A percentile compares a stretch with the other conserved stretches of the same genome.
phyloP scores from a whole-genome alignment of 1,140 invertebrate genomes.

The Adelges cooleyi region DNA sequence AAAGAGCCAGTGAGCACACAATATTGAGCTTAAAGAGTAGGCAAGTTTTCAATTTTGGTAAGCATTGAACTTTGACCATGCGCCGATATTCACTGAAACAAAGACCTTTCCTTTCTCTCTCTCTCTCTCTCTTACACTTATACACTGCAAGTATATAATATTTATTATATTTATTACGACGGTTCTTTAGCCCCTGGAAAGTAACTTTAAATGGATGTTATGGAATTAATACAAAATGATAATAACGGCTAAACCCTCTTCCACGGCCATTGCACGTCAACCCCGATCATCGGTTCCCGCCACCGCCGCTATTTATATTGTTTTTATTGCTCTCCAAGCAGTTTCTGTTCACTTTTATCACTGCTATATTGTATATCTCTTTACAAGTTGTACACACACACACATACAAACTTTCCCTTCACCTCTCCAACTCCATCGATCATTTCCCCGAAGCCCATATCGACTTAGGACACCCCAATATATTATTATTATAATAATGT shows the following conservation, averaged over 20 bases:
- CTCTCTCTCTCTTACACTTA: too few relatives aligned
- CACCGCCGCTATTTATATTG: slow-evolving; percentile 16
- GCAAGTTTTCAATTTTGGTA: too few relatives aligned
- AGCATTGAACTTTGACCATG: too few relatives aligned
- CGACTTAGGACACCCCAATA: too few relatives aligned
- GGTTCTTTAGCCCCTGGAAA: neutral
- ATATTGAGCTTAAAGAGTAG: too few relatives aligned
- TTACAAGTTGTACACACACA: neutral
- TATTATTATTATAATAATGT: too few relatives aligned
- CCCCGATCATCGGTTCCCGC: slow-evolving; percentile 21
- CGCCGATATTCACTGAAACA: neutral
- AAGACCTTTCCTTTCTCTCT: too few relatives aligned
- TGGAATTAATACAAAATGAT: slow-evolving; percentile 26
- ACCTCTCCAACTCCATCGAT: too few relatives aligned
- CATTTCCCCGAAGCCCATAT: too few relatives aligned
- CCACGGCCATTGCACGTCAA: slow-evolving; percentile 12
- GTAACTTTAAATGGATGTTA: slow-evolving; percentile 25
- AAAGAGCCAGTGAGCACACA: too few relatives aligned
- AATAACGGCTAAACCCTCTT: neutral
- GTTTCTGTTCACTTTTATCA: slow-evolving; percentile 26
- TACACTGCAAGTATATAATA: too few relatives aligned
- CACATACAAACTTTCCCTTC: neutral
- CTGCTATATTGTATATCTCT: neutral
- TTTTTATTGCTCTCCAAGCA: slow-evolving; percentile 25
- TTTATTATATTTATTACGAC: too few relatives aligned